Conservation (phyloP, 2,113 vertebrate species). For the Speoplatyrhinus poulsoni region DNA sequence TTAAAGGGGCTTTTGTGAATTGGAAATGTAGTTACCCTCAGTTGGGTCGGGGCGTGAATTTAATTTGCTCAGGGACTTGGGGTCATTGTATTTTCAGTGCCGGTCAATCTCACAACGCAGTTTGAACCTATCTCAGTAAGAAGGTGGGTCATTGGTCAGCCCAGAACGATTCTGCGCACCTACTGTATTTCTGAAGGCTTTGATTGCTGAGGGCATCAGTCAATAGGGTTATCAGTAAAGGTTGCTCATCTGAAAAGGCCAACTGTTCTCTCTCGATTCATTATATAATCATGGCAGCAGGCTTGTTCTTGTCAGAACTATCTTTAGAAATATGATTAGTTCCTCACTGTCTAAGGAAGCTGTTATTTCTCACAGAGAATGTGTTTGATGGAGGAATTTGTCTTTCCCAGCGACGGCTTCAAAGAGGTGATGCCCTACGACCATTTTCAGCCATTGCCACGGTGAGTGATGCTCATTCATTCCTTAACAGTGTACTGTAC, state of each 20-base stretch:
- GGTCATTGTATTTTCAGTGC: not conserved
- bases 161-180: not conserved
- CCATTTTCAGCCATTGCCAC: slow-evolving; percentile 93
- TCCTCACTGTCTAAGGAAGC: not conserved
- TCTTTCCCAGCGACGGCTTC: slow-evolving; percentile 87
- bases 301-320: not conserved
- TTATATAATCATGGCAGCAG: not conserved
- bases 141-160: not conserved
- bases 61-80: not conserved
- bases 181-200: not conserved
- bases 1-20: not conserved
- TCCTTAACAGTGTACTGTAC: not conserved
- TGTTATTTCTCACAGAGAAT: not conserved
- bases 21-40: not conserved
- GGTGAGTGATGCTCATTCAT: slow-evolving; percentile 74
- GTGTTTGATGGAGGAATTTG: slow-evolving; percentile 2
- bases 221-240: not conserved
- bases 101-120: not conserved
- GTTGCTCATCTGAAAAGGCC: not conserved
- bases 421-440: slow-evolving; percentile 97
- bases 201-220: not conserved
- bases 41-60: not conserved
- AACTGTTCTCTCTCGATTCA: not conserved
- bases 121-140: not conserved
- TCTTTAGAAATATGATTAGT: not conserved